Evolutionary conservation across 2,113 vertebrate species (phyloP).

Genomic region (Scophthalmus maximus): DNA sequence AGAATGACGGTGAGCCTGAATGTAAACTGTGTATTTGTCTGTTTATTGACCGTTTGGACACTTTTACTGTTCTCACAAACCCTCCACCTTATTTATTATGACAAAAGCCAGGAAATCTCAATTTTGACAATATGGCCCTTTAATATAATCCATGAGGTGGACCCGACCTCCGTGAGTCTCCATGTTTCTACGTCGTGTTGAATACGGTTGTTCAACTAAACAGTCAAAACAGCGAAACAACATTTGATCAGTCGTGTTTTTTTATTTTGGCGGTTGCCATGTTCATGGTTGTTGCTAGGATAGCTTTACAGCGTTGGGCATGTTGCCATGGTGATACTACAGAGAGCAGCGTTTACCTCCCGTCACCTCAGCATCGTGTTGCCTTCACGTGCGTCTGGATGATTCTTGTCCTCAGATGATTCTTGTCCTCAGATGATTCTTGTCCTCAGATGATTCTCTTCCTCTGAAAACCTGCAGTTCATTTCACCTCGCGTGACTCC

Average conservation of each 20-base stretch:
- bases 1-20: too few species aligned
- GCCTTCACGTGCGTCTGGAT: conserved; percentile 16
- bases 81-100: too few species aligned
- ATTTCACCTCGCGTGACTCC: background rate
- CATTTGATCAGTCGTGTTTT: background rate
- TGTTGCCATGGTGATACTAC: conserved; percentile 62
- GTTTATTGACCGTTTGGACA: too few species aligned
- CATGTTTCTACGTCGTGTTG: too few species aligned
- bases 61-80: too few species aligned
- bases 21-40: too few species aligned
- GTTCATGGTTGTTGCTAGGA: conserved; percentile 59
- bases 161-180: too few species aligned
- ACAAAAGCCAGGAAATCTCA: too few species aligned
- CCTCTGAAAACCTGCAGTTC: background rate
- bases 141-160: too few species aligned
- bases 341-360: conserved; percentile 22
- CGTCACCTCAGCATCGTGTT: conserved; percentile 12
- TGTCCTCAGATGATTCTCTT: conserved; percentile 26
- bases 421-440: conserved; percentile 1
- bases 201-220: too few species aligned
- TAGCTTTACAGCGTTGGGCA: conserved; percentile 33
- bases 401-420: conserved; percentile 22
- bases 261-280: conserved; percentile 9
- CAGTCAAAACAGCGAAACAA: too few species aligned
- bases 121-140: too few species aligned